phyloP scores from a whole-genome alignment of 2,888 invertebrate species.

The Diloba caeruleocephala region DNA sequence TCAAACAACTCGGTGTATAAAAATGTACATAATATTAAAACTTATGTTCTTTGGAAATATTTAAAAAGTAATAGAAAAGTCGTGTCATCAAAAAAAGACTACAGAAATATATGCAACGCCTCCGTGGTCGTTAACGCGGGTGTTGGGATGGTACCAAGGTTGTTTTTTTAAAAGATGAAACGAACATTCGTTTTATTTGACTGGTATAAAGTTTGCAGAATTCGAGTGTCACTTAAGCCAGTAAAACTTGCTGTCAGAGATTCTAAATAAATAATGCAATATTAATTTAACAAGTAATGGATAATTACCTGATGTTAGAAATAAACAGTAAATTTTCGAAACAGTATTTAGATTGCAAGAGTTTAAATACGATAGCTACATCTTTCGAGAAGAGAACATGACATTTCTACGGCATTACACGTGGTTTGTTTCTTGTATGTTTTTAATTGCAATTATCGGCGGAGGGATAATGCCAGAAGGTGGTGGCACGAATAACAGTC shows the following conservation, averaged over 20 bases:
- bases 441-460: slow-evolving; percentile 41
- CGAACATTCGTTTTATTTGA: slow-evolving; percentile 45
- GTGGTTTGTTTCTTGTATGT: slow-evolving; percentile 18
- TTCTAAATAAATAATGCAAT: slow-evolving; percentile 34
- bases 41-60: slow-evolving; percentile 44
- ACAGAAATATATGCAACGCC: slow-evolving; percentile 60
- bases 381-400: slow-evolving; percentile 14
- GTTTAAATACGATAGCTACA: slow-evolving; percentile 25
- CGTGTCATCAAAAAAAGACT: slow-evolving; percentile 56
- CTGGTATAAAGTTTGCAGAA: slow-evolving; percentile 46
- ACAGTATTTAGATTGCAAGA: slow-evolving; percentile 11
- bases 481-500: slow-evolving; percentile 58
- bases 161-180: slow-evolving; percentile 59
- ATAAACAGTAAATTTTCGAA: slow-evolving; percentile 20
- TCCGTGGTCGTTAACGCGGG: slow-evolving; percentile 58
- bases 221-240: slow-evolving; percentile 23
- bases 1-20: slow-evolving; percentile 52
- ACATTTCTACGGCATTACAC: slow-evolving; percentile 6
- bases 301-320: slow-evolving; percentile 29
- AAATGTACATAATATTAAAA: slow-evolving; percentile 44
- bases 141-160: slow-evolving; percentile 57
- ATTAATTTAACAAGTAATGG: slow-evolving; percentile 29
- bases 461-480: slow-evolving; percentile 44
- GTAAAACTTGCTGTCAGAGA: slow-evolving; percentile 23
- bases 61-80: slow-evolving; percentile 55